These are phyloP conservation scores for Lissocephala sabroskyi DNA, from an alignment of 2,888 invertebrate species.

Conservation along the genomic window DNA sequence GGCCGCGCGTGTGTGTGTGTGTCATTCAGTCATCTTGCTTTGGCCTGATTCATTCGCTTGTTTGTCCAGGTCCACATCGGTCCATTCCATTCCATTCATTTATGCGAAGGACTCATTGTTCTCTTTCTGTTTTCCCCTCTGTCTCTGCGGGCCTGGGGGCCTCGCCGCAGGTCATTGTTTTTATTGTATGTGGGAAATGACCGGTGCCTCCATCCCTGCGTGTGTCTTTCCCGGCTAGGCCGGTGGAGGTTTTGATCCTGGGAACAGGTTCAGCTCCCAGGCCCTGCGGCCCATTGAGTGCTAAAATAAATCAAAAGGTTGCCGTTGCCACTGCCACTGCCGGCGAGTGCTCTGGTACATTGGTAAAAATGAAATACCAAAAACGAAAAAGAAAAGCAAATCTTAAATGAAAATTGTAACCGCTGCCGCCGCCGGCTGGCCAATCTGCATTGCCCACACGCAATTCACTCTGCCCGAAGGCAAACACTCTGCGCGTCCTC, in stretches of 20 bases:
- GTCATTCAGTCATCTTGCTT: conserved; percentile 29
- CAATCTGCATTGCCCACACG: conserved; percentile 40
- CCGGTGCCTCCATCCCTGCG: too few species aligned
- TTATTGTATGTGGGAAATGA: conserved; percentile 1
- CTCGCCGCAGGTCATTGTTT: conserved; percentile 7
- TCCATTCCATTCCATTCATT: conserved; percentile 2
- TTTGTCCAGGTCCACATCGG: conserved; percentile 11
- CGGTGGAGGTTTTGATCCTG: too few species aligned
- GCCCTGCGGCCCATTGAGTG: conserved; percentile 38
- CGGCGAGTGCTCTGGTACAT: conserved; percentile 9
- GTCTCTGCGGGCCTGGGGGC: too few species aligned
- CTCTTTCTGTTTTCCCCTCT: too few species aligned
- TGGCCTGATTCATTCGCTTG: conserved; percentile 42
- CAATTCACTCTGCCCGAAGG: background rate
- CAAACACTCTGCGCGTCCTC: conserved; percentile 10
- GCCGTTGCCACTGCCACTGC: too few species aligned
- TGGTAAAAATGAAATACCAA: conserved; percentile 10
- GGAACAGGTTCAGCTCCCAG: background rate
- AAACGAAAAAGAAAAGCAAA: conserved; percentile 49
- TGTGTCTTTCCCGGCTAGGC: too few species aligned
- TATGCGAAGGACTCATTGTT: conserved; percentile 26
- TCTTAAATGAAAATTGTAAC: conserved; percentile 64
- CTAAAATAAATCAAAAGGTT: conserved; percentile 56
- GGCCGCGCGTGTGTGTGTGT: too few species aligned
- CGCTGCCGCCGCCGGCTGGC: conserved; percentile 37